Conservation (phyloP, 2,797 vertebrate genomes). For the Trachurus trachurus region DNA sequence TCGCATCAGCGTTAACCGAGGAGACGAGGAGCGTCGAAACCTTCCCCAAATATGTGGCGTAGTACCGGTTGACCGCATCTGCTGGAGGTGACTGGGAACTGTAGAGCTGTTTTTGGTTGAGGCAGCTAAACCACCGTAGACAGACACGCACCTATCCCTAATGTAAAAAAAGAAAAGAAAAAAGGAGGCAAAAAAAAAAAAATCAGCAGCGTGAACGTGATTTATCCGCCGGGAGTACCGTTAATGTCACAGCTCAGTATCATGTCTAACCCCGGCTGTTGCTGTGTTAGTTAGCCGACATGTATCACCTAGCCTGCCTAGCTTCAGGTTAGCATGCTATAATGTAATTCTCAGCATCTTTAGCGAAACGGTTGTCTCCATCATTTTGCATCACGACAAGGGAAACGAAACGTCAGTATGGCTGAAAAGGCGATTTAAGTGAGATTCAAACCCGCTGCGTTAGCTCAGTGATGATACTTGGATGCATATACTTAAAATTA, state of each 20-base stretch:
- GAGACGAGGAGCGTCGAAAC: conserved; percentile 2
- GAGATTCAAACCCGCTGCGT: not conserved
- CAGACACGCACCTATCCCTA: conserved; percentile 29
- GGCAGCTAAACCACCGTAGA: conserved; percentile 33
- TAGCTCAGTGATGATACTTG: not conserved
- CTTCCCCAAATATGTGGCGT: conserved; percentile 58
- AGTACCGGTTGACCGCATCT: conserved; percentile 58
- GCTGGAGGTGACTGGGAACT: conserved; percentile 54
- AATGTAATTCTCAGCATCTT: conserved; percentile 9
- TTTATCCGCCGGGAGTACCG: conserved; percentile 1
- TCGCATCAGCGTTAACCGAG: conserved; percentile 9
- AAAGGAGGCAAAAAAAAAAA: too few species aligned
- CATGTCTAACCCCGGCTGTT: conserved; percentile 6
- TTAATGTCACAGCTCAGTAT: not conserved
- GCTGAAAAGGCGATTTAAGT: not conserved
- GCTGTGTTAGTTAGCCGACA: not conserved
- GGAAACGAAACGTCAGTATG: not conserved
- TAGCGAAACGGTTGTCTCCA: not conserved
- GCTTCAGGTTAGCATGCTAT: conserved; percentile 27
- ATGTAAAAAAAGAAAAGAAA: not conserved
- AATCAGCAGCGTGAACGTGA: conserved; percentile 4
- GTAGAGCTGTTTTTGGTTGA: conserved; percentile 23
- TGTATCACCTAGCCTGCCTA: not conserved
- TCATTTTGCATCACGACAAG: not conserved
- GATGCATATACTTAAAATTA: conserved; percentile 2